Conservation (phyloP, 2,888 invertebrate species). For the Amphipoea lucens region DNA sequence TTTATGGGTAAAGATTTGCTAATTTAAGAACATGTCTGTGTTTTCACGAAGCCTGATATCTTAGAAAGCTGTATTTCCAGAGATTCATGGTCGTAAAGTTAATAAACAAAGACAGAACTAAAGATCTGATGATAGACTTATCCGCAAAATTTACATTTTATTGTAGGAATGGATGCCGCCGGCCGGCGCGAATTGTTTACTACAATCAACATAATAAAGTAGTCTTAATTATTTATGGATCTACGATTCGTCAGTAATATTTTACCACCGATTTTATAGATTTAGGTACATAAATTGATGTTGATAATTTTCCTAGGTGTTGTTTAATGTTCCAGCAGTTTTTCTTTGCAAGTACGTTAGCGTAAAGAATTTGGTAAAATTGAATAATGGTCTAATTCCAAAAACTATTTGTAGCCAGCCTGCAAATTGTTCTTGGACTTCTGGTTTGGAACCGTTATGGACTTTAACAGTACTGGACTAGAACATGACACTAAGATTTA, state of each 20-base stretch:
- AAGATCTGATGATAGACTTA: constrained; percentile 45
- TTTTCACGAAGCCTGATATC: constrained; percentile 52
- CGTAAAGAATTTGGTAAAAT: constrained; percentile 10
- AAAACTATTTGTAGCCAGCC: background rate
- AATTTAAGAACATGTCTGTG: constrained; percentile 51
- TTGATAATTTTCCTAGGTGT: constrained; percentile 28
- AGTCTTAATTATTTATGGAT: constrained; percentile 42
- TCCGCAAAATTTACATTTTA: constrained; percentile 47
- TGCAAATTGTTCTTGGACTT: constrained; percentile 1
- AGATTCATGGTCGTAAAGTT: constrained; percentile 56
- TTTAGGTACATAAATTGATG: constrained; percentile 27
- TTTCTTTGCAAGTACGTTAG: background rate
- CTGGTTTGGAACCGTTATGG: background rate
- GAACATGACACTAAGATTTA: constrained; percentile 22
- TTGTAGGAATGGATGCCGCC: constrained; percentile 40
- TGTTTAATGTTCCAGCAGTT: constrained; percentile 17
- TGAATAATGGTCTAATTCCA: background rate
- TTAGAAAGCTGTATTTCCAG: constrained; percentile 61
- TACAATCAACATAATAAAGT: constrained; percentile 52
- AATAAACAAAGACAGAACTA: constrained; percentile 56
- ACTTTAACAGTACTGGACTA: constrained; percentile 6
- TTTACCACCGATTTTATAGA: constrained; percentile 25
- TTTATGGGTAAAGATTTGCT: constrained; percentile 39
- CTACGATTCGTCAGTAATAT: constrained; percentile 38
- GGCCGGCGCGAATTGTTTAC: constrained; percentile 41